phyloP scores from a whole-genome alignment of 2,888 invertebrate species.

The Therioaphis trifolii region DNA sequence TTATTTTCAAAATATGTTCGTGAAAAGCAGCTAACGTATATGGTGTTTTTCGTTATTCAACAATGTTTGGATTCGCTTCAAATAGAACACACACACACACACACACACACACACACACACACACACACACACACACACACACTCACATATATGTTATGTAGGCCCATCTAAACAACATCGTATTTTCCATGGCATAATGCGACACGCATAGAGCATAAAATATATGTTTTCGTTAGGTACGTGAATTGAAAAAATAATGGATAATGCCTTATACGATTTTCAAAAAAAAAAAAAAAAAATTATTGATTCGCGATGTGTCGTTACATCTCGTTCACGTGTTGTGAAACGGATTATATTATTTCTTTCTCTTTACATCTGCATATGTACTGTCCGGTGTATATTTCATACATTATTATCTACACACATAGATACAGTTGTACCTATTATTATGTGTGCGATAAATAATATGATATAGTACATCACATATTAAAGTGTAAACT shows the following conservation, averaged over 20 bases:
- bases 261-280: slow-evolving; percentile 35
- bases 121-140: too few relatives aligned
- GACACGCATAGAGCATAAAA: slow-evolving; percentile 48
- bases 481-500: too few relatives aligned
- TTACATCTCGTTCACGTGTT: slow-evolving; percentile 48
- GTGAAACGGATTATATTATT: slow-evolving; percentile 45
- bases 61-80: background rate
- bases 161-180: background rate
- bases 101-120: too few relatives aligned
- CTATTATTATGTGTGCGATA: too few relatives aligned
- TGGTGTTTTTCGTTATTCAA: background rate
- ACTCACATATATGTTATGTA: background rate
- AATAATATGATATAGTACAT: too few relatives aligned
- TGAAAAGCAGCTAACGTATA: background rate
- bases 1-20: too few relatives aligned
- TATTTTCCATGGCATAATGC: slow-evolving; percentile 20
- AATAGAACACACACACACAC: too few relatives aligned
- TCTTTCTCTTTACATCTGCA: slow-evolving; percentile 19
- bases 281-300: slow-evolving; percentile 34
- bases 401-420: too few relatives aligned
- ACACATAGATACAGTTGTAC: too few relatives aligned
- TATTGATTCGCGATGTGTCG: slow-evolving; percentile 62
- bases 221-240: slow-evolving; percentile 39
- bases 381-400: too few relatives aligned
- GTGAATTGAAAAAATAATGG: slow-evolving; percentile 51